phyloP scores from a whole-genome alignment of 2,888 invertebrate species.

The Meiosimyza decipiens region DNA sequence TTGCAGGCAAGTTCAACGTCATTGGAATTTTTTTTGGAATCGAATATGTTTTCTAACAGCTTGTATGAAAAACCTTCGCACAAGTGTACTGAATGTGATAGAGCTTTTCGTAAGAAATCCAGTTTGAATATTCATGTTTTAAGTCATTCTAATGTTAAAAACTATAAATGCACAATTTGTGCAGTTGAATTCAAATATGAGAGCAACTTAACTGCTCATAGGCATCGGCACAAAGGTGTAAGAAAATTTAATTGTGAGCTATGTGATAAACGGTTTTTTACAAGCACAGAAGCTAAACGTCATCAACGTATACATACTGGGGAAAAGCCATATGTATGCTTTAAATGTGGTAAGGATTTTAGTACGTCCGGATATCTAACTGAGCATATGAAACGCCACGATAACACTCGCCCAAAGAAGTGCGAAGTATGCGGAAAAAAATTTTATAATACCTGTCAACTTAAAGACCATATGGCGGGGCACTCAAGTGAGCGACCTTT shows the following conservation, averaged over 20 bases:
- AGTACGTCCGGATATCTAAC: constrained; percentile 70
- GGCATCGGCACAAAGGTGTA: constrained; percentile 43
- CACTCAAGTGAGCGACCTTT: constrained; percentile 71
- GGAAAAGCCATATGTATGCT: constrained; percentile 69
- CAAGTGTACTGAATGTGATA: no score
- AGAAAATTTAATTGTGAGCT: constrained; percentile 43
- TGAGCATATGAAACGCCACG: constrained; percentile 60
- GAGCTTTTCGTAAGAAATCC: not conserved
- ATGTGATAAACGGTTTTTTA: constrained; percentile 44
- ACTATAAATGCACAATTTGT: constrained; percentile 1
- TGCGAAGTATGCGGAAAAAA: constrained; percentile 41
- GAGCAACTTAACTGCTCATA: constrained; percentile 40
- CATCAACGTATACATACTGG: constrained; percentile 71
- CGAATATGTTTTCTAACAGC: no score
- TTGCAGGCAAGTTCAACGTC: no score
- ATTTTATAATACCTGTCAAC: constrained; percentile 40
- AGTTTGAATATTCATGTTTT: not conserved
- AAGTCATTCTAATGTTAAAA: not conserved
- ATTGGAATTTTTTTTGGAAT: no score
- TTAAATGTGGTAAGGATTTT: constrained; percentile 71
- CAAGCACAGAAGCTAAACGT: constrained; percentile 65
- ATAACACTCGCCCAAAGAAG: constrained; percentile 41
- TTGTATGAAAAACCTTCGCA: no score
- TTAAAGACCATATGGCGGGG: constrained; percentile 52
- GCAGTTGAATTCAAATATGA: not conserved